phyloP scores from a whole-genome alignment of 2,888 invertebrate species.

The Agelastica alni region DNA sequence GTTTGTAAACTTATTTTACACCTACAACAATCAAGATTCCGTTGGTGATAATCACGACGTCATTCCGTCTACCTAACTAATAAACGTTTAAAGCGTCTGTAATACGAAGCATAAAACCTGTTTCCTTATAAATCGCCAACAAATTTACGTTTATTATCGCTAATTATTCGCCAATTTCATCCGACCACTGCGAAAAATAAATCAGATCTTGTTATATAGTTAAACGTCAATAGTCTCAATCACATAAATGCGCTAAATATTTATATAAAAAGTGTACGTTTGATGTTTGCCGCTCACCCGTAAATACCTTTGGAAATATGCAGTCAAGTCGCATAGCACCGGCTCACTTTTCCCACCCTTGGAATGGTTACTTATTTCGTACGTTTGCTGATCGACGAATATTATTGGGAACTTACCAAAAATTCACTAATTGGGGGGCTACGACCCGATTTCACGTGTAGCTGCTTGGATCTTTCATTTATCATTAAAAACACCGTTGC shows the following conservation, averaged over 20 bases:
- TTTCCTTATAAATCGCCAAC: constrained; percentile 31
- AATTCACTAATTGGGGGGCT: constrained; percentile 33
- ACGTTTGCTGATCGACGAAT: constrained; percentile 27
- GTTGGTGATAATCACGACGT: too few species aligned
- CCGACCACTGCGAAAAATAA: constrained; percentile 36
- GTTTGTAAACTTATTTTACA: too few species aligned
- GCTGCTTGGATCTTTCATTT: background rate
- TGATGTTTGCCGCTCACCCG: constrained; percentile 36
- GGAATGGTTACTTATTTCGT: constrained; percentile 25
- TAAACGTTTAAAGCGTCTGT: constrained; percentile 1
- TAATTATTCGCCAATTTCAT: constrained; percentile 38
- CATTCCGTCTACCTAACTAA: too few species aligned
- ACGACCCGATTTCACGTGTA: constrained; percentile 10
- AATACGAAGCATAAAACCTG: constrained; percentile 31
- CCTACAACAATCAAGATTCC: too few species aligned
- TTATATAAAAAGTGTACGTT: constrained; percentile 43
- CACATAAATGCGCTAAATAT: constrained; percentile 43
- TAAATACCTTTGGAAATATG: constrained; percentile 36
- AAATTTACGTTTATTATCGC: constrained; percentile 40
- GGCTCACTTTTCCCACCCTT: constrained; percentile 41
- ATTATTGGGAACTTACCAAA: constrained; percentile 35
- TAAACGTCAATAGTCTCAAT: constrained; percentile 44
- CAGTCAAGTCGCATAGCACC: constrained; percentile 32
- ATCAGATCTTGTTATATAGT: constrained; percentile 45
- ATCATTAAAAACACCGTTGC: background rate